Evolutionary conservation across 2,888 invertebrate species (phyloP).

Genomic region (Teleogryllus oceanicus): DNA sequence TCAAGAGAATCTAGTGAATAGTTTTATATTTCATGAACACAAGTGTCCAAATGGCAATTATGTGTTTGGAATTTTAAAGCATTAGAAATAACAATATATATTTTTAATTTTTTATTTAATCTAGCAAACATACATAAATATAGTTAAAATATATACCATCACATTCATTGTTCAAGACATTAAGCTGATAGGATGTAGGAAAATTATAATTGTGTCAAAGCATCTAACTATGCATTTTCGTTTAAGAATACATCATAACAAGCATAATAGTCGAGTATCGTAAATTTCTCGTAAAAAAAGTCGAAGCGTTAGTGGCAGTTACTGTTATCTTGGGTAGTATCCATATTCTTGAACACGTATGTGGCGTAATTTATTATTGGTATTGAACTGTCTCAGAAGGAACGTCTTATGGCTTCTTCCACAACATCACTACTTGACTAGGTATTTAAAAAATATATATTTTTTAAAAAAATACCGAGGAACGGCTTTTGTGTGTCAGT

Average conservation of each 20-base stretch:
- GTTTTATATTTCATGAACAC: too few relatives aligned
- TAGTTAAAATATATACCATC: conserved; percentile 18
- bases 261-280: neutral
- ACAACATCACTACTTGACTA: neutral
- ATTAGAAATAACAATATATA: too few relatives aligned
- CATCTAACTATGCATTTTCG: neutral
- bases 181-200: neutral
- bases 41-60: too few relatives aligned
- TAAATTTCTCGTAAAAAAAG: neutral
- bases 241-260: neutral
- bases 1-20: too few relatives aligned
- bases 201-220: neutral
- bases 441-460: neutral
- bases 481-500: neutral
- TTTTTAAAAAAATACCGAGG: neutral
- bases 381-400: neutral
- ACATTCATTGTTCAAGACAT: conserved; percentile 1
- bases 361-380: neutral
- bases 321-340: neutral
- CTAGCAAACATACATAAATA: conserved; percentile 10
- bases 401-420: neutral
- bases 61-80: too few relatives aligned
- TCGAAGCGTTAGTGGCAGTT: neutral
- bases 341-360: neutral
- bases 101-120: neutral